Conservation (phyloP, 2,797 vertebrate species). For the Cygnus olor region DNA sequence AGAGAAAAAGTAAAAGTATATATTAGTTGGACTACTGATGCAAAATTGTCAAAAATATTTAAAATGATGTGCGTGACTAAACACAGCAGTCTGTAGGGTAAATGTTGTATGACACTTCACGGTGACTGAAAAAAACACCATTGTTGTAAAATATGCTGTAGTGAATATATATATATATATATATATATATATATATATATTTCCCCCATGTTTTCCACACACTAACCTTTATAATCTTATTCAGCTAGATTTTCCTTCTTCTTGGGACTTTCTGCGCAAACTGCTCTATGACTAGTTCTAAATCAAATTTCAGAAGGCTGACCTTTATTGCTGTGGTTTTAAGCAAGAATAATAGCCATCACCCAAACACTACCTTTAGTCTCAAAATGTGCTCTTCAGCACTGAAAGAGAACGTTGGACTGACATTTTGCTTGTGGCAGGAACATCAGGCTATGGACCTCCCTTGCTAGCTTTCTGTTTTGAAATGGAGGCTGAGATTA, state of each 20-base stretch:
- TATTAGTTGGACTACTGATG: neutral
- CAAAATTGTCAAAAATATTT: neutral
- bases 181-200: too few relatives aligned
- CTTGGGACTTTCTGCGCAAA: neutral
- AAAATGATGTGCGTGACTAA: neutral
- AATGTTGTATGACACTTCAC: neutral
- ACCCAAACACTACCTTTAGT: neutral
- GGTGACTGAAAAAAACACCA: fast-evolving
- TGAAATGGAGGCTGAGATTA: neutral
- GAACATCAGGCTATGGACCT: neutral
- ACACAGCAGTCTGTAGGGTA: neutral
- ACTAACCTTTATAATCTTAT: neutral
- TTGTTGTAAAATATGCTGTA: neutral
- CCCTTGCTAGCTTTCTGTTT: neutral
- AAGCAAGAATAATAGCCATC: neutral
- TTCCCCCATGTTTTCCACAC: neutral
- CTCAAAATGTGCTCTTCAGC: neutral
- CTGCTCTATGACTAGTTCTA: neutral
- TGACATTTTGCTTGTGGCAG: neutral
- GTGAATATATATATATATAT: too few relatives aligned
- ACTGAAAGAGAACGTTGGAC: neutral
- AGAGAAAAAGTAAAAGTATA: neutral
- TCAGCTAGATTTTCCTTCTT: neutral
- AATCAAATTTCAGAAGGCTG: neutral
- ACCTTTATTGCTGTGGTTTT: neutral